Evolutionary conservation across 2,797 vertebrate species (phyloP), one percentile per base, ranked within the genome.

Genomic region (Octomys mimax): DNA sequence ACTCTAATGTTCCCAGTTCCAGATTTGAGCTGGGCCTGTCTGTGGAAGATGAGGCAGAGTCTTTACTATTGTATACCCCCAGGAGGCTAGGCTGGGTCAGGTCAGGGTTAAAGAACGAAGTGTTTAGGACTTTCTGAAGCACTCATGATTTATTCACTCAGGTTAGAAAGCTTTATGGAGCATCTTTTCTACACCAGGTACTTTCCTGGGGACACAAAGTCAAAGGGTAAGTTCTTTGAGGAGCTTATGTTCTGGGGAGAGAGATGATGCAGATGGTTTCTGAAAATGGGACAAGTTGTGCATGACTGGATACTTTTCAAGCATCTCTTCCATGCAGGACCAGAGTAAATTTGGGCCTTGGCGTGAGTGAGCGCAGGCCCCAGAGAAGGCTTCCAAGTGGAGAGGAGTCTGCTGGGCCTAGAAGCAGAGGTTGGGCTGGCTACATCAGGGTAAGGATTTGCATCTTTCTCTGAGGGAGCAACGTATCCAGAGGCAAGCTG

Each of bases 281-380:
- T 18, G 62, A 54, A 78, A n/a, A 4, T 0, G 0, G 64, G 49
- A 9, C 3, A 36, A 54, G 33, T 14, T 1, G 26, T 12, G 7
- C 26, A n/a, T 36, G 1, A 11, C 42, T 2, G 19, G 22, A 7
- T 49, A 52, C 33, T 52, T 36, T 13, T n/a, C 18, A 0, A 33
- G 36, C 2, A 11, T 82, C 46, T 8, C 2, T 4, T 24, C 8
- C 0, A 1, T 8, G 54, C 7, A 36, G 33, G n/a, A 59, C 39
- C 24, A 16, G 36, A 54, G n/a, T 21, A 0, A 2, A 18, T 26
- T 61, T 4, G 18, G 36, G 24, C 26, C 42, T 49, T 36, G 59
- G 33, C 46, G 21, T 71, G 70, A 54, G 26, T 71, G 77, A 62
- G 39, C 33, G n/a, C n/a, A 61, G 42, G 31, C 9, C 36, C 18